These are phyloP conservation scores for Xylota sylvarum DNA, from an alignment of 2,888 invertebrate species.

Conservation along the genomic window DNA sequence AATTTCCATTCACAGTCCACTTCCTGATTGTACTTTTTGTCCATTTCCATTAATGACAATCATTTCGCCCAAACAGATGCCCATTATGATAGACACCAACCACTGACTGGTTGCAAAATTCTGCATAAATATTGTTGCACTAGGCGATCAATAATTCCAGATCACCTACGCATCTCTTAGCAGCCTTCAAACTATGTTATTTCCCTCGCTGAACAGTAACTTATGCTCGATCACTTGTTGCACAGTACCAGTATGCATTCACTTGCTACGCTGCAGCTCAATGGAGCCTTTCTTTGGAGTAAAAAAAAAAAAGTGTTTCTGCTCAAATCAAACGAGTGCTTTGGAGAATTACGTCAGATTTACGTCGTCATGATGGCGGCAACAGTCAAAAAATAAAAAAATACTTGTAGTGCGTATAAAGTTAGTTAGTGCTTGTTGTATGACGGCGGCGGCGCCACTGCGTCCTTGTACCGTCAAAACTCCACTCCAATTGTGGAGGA, in stretches of 20 bases:
- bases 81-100: constrained; percentile 24
- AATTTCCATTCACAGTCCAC: neutral
- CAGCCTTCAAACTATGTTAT: constrained; percentile 40
- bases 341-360: constrained; percentile 67
- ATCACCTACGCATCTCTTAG: constrained; percentile 67
- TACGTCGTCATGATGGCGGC: constrained; percentile 47
- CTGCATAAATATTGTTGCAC: constrained; percentile 8
- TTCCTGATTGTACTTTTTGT: constrained; percentile 15
- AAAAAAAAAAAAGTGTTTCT: constrained; percentile 41
- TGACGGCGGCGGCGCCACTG: constrained; percentile 68
- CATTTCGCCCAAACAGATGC: neutral
- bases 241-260: constrained; percentile 10
- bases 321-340: constrained; percentile 55
- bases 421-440: constrained; percentile 39
- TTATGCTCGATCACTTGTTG: constrained; percentile 47
- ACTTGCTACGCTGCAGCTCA: constrained; percentile 46
- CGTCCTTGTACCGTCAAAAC: constrained; percentile 75
- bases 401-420: constrained; percentile 44
- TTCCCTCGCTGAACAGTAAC: constrained; percentile 21
- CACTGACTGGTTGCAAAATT: constrained; percentile 26
- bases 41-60: constrained; percentile 17
- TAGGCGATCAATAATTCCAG: constrained; percentile 50
- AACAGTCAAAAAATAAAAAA: constrained; percentile 16
- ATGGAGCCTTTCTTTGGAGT: constrained; percentile 42
- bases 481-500: constrained; percentile 76